Evolutionary conservation across 2,888 invertebrate species (phyloP).

Genomic region (Drosophila peninsularis): DNA sequence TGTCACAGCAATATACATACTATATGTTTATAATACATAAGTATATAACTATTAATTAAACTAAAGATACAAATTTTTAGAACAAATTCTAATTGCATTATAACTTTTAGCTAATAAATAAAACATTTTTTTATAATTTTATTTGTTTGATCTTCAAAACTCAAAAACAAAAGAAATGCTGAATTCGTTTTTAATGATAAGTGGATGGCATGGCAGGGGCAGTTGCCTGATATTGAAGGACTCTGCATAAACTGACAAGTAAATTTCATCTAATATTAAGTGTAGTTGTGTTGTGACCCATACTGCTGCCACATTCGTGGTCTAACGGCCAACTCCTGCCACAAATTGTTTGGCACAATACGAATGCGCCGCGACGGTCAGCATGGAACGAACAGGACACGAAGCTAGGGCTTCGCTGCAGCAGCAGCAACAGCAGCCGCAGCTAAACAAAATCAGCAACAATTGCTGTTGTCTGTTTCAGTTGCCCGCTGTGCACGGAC

Average conservation of each 20-base stretch:
- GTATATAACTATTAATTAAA: conserved; percentile 48
- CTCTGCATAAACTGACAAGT: neutral
- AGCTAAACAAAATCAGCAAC: conserved; percentile 77
- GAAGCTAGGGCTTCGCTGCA: conserved; percentile 60
- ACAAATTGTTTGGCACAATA: conserved; percentile 32
- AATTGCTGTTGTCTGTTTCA: conserved; percentile 73
- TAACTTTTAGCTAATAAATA: conserved; percentile 70
- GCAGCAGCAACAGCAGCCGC: conserved; percentile 30
- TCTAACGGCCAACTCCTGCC: conserved; percentile 9
- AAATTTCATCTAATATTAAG: conserved; percentile 2
- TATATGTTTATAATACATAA: conserved; percentile 42
- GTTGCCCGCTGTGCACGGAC: conserved; percentile 77
- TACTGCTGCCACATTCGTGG: neutral
- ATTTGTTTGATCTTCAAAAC: conserved; percentile 49
- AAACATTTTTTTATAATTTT: conserved; percentile 58
- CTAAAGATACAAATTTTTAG: conserved; percentile 56
- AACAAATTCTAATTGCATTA: conserved; percentile 71
- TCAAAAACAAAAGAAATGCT: neutral
- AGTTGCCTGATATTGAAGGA: neutral
- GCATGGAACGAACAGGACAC: conserved; percentile 41
- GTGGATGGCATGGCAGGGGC: neutral
- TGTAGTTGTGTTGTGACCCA: neutral
- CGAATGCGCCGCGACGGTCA: conserved; percentile 47
- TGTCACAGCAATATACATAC: conserved; percentile 64
- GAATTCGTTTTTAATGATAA: conserved; percentile 1